These are phyloP conservation scores for Notolabrus celidotus DNA, from an alignment of 2,797 vertebrate species.

Conservation along the genomic window DNA sequence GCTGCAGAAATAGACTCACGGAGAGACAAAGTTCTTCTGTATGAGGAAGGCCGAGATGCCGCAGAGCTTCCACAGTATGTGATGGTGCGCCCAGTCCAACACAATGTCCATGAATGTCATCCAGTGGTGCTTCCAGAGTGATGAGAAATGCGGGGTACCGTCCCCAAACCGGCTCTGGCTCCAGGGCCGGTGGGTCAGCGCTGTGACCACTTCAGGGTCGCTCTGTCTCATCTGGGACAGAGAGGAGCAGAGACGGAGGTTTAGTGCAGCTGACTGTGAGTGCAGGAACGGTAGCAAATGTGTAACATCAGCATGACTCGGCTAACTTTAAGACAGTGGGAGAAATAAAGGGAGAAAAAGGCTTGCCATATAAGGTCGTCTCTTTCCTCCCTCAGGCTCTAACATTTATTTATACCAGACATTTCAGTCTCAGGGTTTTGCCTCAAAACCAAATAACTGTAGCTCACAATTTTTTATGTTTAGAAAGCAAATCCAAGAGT, in stretches of 20 bases:
- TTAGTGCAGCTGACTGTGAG: neutral
- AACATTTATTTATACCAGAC: no score
- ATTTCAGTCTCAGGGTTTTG: no score
- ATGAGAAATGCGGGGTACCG: slow-evolving; percentile 84
- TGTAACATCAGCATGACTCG: no score
- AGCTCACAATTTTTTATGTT: no score
- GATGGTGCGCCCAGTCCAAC: slow-evolving; percentile 93
- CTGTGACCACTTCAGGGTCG: slow-evolving; percentile 91
- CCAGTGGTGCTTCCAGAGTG: slow-evolving; percentile 86
- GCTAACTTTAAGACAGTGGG: no score
- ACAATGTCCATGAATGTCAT: slow-evolving; percentile 87
- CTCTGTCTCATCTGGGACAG: slow-evolving; percentile 91
- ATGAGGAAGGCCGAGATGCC: slow-evolving; percentile 94
- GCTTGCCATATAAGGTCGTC: no score
- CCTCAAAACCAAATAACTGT: no score
- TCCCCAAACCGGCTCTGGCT: slow-evolving; percentile 89
- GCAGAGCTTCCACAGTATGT: slow-evolving; percentile 93
- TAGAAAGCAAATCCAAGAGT: no score
- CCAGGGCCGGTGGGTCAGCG: slow-evolving; percentile 94
- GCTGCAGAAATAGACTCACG: slow-evolving; percentile 85
- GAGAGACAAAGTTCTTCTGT: slow-evolving; percentile 93
- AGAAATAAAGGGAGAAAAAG: no score
- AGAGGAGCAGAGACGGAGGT: neutral
- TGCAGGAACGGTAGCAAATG: no score
- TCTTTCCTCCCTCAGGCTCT: no score